Evolutionary conservation across 2,888 invertebrate species (phyloP).

Genomic region (Drosophila acutilabella): DNA sequence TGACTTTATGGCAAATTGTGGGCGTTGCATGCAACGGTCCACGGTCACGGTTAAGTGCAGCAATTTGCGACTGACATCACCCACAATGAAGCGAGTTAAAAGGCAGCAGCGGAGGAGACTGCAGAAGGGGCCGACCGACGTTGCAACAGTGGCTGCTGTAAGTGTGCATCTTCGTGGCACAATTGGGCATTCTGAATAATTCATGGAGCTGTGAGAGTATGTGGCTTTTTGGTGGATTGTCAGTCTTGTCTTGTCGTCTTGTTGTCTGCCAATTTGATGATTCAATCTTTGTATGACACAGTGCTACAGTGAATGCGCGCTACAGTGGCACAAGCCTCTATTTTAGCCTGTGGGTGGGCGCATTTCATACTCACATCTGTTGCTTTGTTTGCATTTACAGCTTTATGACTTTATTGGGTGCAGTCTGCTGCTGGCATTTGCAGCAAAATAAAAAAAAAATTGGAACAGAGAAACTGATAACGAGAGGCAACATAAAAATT

Average conservation of each 20-base stretch:
- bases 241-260: constrained; percentile 44
- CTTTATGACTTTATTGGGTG: constrained; percentile 53
- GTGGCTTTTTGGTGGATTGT: constrained; percentile 7
- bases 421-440: constrained; percentile 36
- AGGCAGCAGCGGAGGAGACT: constrained; percentile 22
- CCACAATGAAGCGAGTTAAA: constrained; percentile 24
- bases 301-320: constrained; percentile 11
- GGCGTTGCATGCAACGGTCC: constrained; percentile 37
- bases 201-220: constrained; percentile 22
- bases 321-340: background rate
- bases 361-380: constrained; percentile 35
- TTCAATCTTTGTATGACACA: constrained; percentile 61
- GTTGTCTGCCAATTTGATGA: constrained; percentile 61
- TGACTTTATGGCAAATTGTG: constrained; percentile 45
- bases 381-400: constrained; percentile 30
- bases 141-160: constrained; percentile 17
- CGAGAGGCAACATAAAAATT: constrained; percentile 36
- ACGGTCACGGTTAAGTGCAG: constrained; percentile 47
- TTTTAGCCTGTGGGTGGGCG: background rate
- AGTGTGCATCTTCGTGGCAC: constrained; percentile 20
- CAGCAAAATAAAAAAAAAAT: constrained; percentile 14
- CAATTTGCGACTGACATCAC: constrained; percentile 42
- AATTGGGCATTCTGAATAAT: constrained; percentile 49
- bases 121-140: background rate
- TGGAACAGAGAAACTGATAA: constrained; percentile 11